These are phyloP conservation scores for zebrafish (Danio rerio) DNA, from an alignment of 2,113 vertebrate genomes.

Conservation along the genomic window DNA sequence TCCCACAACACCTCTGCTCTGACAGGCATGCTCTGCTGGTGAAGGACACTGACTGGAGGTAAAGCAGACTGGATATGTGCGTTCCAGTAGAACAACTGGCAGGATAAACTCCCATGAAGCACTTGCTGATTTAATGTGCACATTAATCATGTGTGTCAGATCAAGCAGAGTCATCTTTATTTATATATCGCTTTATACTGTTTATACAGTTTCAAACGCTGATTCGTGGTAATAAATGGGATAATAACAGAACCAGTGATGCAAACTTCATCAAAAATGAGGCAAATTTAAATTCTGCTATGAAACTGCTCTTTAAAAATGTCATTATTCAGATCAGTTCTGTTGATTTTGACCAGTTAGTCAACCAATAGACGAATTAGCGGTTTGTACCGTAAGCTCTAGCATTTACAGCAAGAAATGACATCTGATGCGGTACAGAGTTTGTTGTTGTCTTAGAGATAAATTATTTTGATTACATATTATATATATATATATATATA, in stretches of 20 bases:
- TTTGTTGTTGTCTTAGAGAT: too few species aligned
- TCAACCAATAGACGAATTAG: too few species aligned
- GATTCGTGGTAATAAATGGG: not conserved
- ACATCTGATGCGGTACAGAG: too few species aligned
- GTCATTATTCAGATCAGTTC: not conserved
- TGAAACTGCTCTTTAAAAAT: not conserved
- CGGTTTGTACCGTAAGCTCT: too few species aligned
- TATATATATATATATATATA: too few species aligned
- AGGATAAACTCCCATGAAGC: not conserved
- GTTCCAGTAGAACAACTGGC: not conserved
- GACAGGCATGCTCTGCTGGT: constrained; percentile 52
- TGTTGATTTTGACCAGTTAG: too few species aligned
- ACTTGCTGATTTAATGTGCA: not conserved
- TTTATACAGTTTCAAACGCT: not conserved
- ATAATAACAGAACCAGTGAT: not conserved
- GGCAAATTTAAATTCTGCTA: not conserved
- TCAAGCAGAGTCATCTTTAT: not conserved
- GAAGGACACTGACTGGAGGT: constrained; percentile 35
- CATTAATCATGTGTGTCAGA: not conserved
- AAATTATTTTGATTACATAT: too few species aligned
- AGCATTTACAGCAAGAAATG: too few species aligned
- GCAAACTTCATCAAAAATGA: not conserved
- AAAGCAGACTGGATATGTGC: not conserved
- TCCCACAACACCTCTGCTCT: constrained; percentile 59
- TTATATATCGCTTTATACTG: not conserved